These are phyloP conservation scores for Argyresthia goedartella DNA, from an alignment of 2,888 invertebrate genomes.

Conservation along the genomic window DNA sequence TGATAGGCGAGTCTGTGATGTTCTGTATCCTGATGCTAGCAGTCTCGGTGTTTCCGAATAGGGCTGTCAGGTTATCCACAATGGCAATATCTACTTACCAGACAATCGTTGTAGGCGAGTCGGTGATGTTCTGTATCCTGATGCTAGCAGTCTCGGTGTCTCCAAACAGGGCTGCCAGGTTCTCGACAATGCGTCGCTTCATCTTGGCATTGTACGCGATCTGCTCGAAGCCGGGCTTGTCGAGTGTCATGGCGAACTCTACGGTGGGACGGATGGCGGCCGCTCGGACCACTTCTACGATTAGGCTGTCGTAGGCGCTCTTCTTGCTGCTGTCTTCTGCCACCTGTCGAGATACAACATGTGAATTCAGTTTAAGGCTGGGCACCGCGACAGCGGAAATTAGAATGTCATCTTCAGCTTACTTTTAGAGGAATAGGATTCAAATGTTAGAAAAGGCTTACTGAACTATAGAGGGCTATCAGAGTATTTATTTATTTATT, in stretches of 20 bases:
- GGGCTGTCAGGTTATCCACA: conserved; percentile 80
- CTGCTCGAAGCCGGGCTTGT: conserved; percentile 72
- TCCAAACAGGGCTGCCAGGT: conserved; percentile 81
- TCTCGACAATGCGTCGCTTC: conserved; percentile 86
- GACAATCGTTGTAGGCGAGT: conserved; percentile 77
- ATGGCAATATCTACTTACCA: conserved; percentile 81
- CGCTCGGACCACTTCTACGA: conserved; percentile 79
- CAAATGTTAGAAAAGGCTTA: too few species aligned
- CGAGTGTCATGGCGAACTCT: conserved; percentile 85
- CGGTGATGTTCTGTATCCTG: conserved; percentile 77
- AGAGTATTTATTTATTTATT: too few species aligned
- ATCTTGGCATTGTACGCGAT: conserved; percentile 78
- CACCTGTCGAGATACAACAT: conserved; percentile 51
- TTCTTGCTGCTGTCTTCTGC: conserved; percentile 82
- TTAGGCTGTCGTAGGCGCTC: conserved; percentile 83
- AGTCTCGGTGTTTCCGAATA: conserved; percentile 83
- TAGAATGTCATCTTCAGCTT: too few species aligned
- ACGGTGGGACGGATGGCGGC: conserved; percentile 77
- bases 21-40: conserved; percentile 81
- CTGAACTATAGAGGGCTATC: too few species aligned
- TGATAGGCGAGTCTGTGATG: conserved; percentile 76
- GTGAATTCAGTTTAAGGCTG: too few species aligned
- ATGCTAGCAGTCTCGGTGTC: conserved; percentile 82
- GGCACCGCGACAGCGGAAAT: too few species aligned
- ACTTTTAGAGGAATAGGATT: too few species aligned